Percentiles rank a stretch among this genome's conserved stretches.
Evolutionary conservation across 2,797 vertebrate species (phyloP).

Genomic region (Notoglanidium macrostoma): DNA sequence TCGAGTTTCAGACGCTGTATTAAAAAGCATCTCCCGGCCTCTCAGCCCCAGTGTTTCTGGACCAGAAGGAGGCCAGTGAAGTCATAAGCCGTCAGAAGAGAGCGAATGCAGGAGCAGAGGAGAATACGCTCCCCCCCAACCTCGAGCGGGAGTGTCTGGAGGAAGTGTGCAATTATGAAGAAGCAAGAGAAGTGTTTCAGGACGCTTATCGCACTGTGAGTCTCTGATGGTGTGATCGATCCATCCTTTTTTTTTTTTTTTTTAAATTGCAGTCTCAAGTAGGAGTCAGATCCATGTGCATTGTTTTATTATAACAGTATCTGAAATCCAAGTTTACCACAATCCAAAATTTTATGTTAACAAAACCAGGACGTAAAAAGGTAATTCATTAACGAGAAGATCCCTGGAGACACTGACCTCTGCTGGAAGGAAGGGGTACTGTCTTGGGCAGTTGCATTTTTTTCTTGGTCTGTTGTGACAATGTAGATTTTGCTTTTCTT

Average conservation of each 20-base stretch:
- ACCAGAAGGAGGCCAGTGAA: constrained; percentile 69
- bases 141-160: constrained; percentile 78
- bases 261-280: no score
- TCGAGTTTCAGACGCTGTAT: background rate
- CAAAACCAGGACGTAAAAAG: background rate
- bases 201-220: constrained; percentile 79
- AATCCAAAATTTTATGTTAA: background rate
- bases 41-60: constrained; percentile 65
- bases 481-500: constrained; percentile 22
- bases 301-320: no score
- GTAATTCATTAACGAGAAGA: background rate
- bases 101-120: constrained; percentile 51
- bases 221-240: background rate
- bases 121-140: constrained; percentile 52
- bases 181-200: constrained; percentile 75
- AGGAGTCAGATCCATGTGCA: background rate
- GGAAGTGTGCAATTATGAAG: constrained; percentile 77
- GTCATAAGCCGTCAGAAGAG: constrained; percentile 75
- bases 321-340: background rate
- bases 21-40: background rate
- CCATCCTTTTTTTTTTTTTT: no score
- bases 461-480: background rate
- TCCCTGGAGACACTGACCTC: background rate
- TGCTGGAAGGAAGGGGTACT: background rate
- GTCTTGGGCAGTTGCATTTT: background rate